Evolutionary conservation across 2,888 invertebrate species (phyloP), one percentile per base, ranked within the genome.

Genomic region (Graphium colonna): DNA sequence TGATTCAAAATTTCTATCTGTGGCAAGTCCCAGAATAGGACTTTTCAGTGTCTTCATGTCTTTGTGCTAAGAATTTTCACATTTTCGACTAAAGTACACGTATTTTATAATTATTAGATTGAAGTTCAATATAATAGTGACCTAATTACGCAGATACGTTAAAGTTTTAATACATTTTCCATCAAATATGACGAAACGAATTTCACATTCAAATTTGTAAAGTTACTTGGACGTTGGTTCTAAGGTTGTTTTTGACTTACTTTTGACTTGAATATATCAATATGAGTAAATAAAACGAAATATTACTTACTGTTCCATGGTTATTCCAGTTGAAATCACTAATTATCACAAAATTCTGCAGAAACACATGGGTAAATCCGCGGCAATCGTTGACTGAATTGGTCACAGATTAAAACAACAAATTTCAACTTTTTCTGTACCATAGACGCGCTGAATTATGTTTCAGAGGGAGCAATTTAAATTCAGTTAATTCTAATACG

Each of bases 161-260:
- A 12, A 12, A 26, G 21, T 44, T 17, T 44, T 21, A 44, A 3
- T 7, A 44, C 3, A 18, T 44, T 44, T 44, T 44, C 44, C 21
- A 21, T 26, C 10, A 44, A 44, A 44, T 44, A 44, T 44, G 18
- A 21, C 44, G 18, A 44, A n/a, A 44, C 44, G 44, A 44, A 44
- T 8, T 44, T 10, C 44, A 44, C 44, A 21, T 44, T 18, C 17
- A 44, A 44, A 44, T 44, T 21, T 44, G 21, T 44, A 44, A 28
- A 46, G 46, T 46, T 31, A 46, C 10, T 46, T 46, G 33, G 12
- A 46, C 16, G 15, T 46, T 46, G 33, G 46, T 31, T 46, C 33
- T 31, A 46, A 46, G 46, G 46, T 33, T 46, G 46, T 46, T 46
- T 46, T 46, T 12, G 28, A 31, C 46, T 46, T 46, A 31, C n/a